Conservation (phyloP, 1,140 invertebrate genomes). For the Zaprionus taronus region DNA sequence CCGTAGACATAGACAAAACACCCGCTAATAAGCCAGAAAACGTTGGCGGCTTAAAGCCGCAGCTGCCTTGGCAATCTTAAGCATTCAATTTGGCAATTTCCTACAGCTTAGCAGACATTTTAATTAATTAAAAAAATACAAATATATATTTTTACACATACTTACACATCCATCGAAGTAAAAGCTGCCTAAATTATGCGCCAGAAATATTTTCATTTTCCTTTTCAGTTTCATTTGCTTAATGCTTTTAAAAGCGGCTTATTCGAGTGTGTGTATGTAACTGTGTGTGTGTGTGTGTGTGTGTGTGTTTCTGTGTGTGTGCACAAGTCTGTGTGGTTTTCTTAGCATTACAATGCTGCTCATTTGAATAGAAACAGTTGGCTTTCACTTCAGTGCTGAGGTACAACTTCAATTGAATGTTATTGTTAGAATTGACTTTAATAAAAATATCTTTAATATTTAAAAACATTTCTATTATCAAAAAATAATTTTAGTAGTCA, state of each 20-base stretch:
- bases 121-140: conserved; percentile 66
- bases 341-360: conserved; percentile 29
- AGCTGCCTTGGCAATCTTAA: background rate
- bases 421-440: background rate
- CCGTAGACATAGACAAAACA: conserved; percentile 57
- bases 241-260: conserved; percentile 76
- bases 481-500: background rate
- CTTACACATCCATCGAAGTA: conserved; percentile 32
- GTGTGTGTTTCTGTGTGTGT: background rate
- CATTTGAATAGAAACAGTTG: conserved; percentile 21
- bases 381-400: background rate
- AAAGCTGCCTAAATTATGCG: conserved; percentile 49
- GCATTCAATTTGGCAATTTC: conserved; percentile 18
- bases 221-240: conserved; percentile 67
- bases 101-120: conserved; percentile 57
- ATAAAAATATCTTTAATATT: conserved; percentile 21
- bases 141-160: background rate
- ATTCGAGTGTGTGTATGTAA: conserved; percentile 10
- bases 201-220: conserved; percentile 50
- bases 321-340: background rate
- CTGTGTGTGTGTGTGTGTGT: background rate
- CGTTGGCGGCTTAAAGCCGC: conserved; percentile 16
- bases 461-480: conserved; percentile 1
- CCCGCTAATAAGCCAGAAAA: conserved; percentile 66
- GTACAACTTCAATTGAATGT: background rate